Evolutionary conservation across 2,113 vertebrate species (phyloP).

Genomic region (Oxygymnocypris stewartii): DNA sequence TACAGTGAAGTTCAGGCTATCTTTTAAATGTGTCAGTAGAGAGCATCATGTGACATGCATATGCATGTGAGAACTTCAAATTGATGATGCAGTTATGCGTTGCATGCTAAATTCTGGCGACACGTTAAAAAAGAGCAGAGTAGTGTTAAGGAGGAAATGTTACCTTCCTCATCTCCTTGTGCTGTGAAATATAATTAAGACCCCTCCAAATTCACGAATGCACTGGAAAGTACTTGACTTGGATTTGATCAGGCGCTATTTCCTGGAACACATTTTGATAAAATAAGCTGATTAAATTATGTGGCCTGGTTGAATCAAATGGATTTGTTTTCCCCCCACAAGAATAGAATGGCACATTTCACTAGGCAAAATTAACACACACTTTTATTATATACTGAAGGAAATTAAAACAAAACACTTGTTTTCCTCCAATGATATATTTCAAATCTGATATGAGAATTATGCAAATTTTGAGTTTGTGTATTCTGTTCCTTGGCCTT

Average conservation of each 20-base stretch:
- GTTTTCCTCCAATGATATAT: neutral
- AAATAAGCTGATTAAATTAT: neutral
- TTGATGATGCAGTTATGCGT: neutral
- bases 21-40: conserved; percentile 13
- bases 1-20: neutral
- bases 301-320: neutral
- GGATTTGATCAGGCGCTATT: neutral
- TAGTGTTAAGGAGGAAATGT: neutral
- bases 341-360: neutral
- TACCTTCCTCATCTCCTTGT: neutral
- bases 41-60: neutral
- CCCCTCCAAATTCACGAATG: neutral
- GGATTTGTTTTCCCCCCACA: neutral
- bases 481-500: neutral
- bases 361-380: neutral
- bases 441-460: neutral
- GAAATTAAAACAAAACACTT: conserved; percentile 9
- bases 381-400: neutral
- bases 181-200: conserved; percentile 8
- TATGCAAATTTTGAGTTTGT: neutral
- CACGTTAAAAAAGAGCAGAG: conserved; percentile 4
- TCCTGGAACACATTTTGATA: neutral
- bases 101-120: conserved; percentile 6
- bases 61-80: conserved; percentile 23
- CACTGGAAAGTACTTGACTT: neutral